Base-by-base conservation (phyloP, 2,888 invertebrate species). In the Eristalinus aeneus region DNA sequence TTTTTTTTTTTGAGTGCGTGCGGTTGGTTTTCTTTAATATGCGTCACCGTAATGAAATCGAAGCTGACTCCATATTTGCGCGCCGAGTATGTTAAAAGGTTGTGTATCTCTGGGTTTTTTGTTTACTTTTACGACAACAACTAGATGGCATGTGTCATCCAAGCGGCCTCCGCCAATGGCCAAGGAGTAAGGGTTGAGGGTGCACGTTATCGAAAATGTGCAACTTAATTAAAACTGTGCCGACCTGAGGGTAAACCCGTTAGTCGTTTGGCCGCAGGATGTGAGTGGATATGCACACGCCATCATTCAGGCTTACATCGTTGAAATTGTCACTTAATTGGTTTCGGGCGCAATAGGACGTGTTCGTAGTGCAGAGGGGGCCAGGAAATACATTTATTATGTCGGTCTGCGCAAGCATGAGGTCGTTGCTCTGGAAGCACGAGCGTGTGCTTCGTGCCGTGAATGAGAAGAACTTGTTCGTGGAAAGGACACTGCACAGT, bases 11-110 rank as follows among this genome's bases (percentile, higher is more conserved):
- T n/a, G n/a, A 74, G 32, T 32, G 74, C 68, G 67, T 71, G 74
- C 71, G 79, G 71, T 72, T 34, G 32, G 23, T 56, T 64, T 75
- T 34, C 84, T 84, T 78, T 84, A 79, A 84, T 79, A 84, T 46
- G 71, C 46, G 82, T 61, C 46, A 61, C 64, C 16, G 27, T 27
- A 5, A 69, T 78, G 83, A 74, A 83, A 77, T 83, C 78, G 79
- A 79, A 67, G 79, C 74, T 75, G 75, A 79, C 75, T 75, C 32
- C 32, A 67, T 23, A 61, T 74, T 64, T 73, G 27, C 64, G 53
- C 64, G 60, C 64, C 56, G 64, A 73, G 60, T 20, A 63, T 63
- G 58, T 58, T 73, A 54, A 56, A 83, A 53, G 78, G 58, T 61
- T 61, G 58, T n/a, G 46, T 16, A 16, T 46, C 46, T 46, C 16